Evolutionary conservation across 2,113 vertebrate species (phyloP).

Genomic region (Forbesichthys agassizii): DNA sequence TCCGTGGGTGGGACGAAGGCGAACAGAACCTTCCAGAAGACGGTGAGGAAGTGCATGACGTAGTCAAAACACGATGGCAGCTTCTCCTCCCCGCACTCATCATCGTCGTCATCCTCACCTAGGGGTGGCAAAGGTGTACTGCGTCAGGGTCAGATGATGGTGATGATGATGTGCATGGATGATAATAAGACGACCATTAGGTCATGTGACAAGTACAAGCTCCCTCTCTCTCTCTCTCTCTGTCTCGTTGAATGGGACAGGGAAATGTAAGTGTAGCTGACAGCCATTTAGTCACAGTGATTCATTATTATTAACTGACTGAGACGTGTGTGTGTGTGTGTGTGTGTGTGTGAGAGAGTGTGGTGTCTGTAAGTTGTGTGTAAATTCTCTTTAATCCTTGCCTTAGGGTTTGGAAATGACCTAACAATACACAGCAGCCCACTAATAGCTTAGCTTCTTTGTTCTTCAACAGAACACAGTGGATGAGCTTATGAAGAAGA

Average conservation of each 20-base stretch:
- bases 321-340: conserved; percentile 1
- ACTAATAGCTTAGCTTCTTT: neutral
- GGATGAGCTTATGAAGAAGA: conserved; percentile 99
- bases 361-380: neutral
- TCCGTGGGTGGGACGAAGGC: conserved; percentile 98
- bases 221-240: neutral
- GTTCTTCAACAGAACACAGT: conserved; percentile 87
- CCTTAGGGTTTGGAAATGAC: conserved; percentile 19
- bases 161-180: neutral
- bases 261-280: conserved; percentile 1
- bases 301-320: neutral
- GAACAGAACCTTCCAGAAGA: conserved; percentile 99
- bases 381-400: conserved; percentile 6
- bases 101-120: conserved; percentile 91
- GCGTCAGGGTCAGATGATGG: no score
- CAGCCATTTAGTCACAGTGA: neutral
- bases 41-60: conserved; percentile 99
- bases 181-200: no score
- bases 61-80: conserved; percentile 99
- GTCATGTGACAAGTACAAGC: neutral
- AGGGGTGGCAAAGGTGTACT: neutral
- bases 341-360: no score
- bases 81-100: conserved; percentile 98
- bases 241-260: neutral
- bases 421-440: neutral